Evolutionary conservation across 1,140 invertebrate genomes (phyloP).

Genomic region (Melipona quadrifasciata): DNA sequence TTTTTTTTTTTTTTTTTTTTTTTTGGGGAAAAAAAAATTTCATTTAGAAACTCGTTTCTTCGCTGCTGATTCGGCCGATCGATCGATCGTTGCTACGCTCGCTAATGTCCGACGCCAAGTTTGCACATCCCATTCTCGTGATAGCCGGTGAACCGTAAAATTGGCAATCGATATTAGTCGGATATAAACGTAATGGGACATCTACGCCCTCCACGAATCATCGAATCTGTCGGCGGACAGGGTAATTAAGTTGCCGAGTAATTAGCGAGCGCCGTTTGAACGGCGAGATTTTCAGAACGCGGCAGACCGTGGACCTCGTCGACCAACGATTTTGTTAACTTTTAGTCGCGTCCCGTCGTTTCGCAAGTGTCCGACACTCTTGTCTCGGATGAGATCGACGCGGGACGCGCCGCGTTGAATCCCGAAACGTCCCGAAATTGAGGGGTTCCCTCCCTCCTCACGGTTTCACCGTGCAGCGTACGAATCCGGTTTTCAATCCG

Average conservation of each 20-base stretch:
- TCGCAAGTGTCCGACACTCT: neutral
- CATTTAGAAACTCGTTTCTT: neutral
- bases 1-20: no score
- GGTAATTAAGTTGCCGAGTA: neutral
- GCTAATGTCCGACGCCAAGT: neutral
- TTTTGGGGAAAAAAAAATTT: neutral
- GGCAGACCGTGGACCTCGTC: neutral
- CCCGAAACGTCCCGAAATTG: no score
- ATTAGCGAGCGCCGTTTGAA: neutral
- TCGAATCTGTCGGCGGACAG: neutral
- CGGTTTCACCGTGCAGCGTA: no score
- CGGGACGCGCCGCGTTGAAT: neutral
- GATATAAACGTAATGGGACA: neutral
- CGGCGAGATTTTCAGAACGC: neutral
- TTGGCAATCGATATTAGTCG: neutral
- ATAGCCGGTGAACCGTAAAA: neutral
- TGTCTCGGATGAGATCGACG: slow-evolving; percentile 16
- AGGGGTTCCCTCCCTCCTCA: no score
- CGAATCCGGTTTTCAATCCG: no score
- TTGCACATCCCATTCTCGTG: neutral
- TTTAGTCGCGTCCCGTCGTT: slow-evolving; percentile 23
- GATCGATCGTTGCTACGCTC: neutral
- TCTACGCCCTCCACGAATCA: neutral
- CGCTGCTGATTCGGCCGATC: neutral
- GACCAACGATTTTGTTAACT: neutral